Conservation (phyloP, 1,140 invertebrate species). For the Lepidostoma basale region DNA sequence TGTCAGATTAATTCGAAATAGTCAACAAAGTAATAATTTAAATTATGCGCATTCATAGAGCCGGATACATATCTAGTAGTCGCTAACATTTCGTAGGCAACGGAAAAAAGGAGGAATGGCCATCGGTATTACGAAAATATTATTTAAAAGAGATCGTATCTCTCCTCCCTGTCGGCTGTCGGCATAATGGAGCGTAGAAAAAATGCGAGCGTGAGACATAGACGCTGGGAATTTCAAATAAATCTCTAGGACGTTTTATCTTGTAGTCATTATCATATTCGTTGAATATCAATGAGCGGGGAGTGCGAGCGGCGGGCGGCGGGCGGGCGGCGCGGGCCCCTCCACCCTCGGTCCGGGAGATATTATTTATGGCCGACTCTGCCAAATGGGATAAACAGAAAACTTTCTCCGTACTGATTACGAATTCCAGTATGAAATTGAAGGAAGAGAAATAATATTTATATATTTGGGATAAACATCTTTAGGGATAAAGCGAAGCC, state of each 20-base stretch:
- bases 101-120: slow-evolving; percentile 35
- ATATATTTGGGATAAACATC: slow-evolving; percentile 26
- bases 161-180: slow-evolving; percentile 37
- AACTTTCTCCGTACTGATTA: slow-evolving; percentile 40
- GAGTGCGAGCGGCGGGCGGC: background rate
- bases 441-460: slow-evolving; percentile 22
- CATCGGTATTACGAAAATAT: slow-evolving; percentile 46
- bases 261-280: slow-evolving; percentile 47
- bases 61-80: slow-evolving; percentile 34
- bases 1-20: slow-evolving; percentile 43
- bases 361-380: slow-evolving; percentile 45
- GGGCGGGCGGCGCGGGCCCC: slow-evolving; percentile 7
- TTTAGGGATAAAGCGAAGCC: background rate
- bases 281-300: slow-evolving; percentile 47
- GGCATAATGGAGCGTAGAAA: slow-evolving; percentile 43
- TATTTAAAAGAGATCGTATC: slow-evolving; percentile 47
- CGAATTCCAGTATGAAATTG: slow-evolving; percentile 36
- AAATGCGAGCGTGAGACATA: slow-evolving; percentile 43
- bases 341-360: background rate
- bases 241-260: slow-evolving; percentile 46
- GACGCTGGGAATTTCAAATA: slow-evolving; percentile 46
- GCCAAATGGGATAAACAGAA: slow-evolving; percentile 47
- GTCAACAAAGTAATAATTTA: slow-evolving; percentile 45
- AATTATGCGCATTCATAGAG: slow-evolving; percentile 43
- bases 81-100: slow-evolving; percentile 18